These are phyloP conservation scores for Otocyon megalotis DNA, from an alignment of 2,113 vertebrate species.

Conservation along the genomic window DNA sequence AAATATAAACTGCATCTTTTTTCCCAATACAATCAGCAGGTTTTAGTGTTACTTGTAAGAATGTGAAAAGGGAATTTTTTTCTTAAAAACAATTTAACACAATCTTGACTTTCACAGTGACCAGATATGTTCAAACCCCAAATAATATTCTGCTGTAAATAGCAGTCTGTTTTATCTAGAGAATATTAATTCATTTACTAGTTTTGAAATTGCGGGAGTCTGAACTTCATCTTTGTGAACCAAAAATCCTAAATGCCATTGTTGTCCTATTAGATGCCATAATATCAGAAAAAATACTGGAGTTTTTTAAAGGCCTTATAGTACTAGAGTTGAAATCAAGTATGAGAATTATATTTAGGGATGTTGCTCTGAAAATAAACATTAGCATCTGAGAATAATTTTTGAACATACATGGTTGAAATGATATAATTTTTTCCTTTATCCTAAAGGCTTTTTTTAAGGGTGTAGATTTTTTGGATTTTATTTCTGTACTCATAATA, in stretches of 20 bases:
- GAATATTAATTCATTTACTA: slow-evolving; percentile 23
- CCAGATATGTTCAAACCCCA: slow-evolving; percentile 16
- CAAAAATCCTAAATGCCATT: slow-evolving; percentile 3
- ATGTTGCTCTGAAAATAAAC: slow-evolving; percentile 46
- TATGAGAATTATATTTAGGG: slow-evolving; percentile 28
- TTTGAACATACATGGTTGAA: slow-evolving; percentile 33
- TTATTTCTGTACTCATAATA: slow-evolving; percentile 43
- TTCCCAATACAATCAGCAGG: neutral
- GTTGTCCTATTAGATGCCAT: neutral
- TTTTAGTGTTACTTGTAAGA: slow-evolving; percentile 60
- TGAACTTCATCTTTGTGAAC: slow-evolving; percentile 59
- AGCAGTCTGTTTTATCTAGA: slow-evolving; percentile 37
- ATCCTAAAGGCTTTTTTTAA: neutral
- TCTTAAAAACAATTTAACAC: slow-evolving; percentile 19
- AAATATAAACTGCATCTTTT: slow-evolving; percentile 33
- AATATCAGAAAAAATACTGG: slow-evolving; percentile 17
- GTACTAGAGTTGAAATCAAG: neutral
- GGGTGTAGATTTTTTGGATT: neutral
- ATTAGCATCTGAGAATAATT: slow-evolving; percentile 41
- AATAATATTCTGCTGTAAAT: slow-evolving; percentile 54
- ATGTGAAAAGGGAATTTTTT: slow-evolving; percentile 24
- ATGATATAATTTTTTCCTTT: slow-evolving; percentile 19
- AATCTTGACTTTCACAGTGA: slow-evolving; percentile 9
- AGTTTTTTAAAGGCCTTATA: neutral
- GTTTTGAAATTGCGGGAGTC: slow-evolving; percentile 33